Base-by-base conservation (phyloP, 1,140 invertebrate species). In the Drosophila funebris region DNA sequence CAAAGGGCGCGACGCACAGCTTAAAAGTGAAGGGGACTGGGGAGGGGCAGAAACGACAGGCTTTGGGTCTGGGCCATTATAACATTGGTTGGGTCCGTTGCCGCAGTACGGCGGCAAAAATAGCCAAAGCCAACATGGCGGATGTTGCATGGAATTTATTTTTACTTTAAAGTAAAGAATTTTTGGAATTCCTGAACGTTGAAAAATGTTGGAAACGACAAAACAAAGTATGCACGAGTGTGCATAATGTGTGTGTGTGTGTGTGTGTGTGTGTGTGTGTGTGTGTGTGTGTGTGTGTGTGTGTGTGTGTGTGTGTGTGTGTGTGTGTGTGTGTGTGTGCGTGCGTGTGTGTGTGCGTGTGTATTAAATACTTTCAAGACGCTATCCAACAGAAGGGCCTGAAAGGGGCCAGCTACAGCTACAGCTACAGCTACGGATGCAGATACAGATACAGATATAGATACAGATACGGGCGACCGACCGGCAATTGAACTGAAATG, bases 91-190 rank as follows among this genome's bases (percentile, higher is more conserved):
- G 53, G 46, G 61, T 48, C 61, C 24, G 56, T 37, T 60, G 71
- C 64, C 56, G 43, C 57, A 63, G 57, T 41, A 75, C 54, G 69
- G 76, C 75, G 75, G 68, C 74, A 76, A 78, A 73, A 73, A 70
- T 78, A 80, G 77, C 71, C 66, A 71, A 78, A 75, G 67, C 76
- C 76, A 78, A 78, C 73, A 78, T 78, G 76, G 78, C 76, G 79
- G 76, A 82, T 82, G 76, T 82, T 79, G 79, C 69, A 82, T 79
- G 79, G 79, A 82, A 82, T 82, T 79, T 82, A 79, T 82, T 82
- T 79, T 79, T 82, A 78, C 73, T 82, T 79, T 82, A 82, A 79
- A 82, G 76, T 79, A 76, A 79, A 79, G 70, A 82, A 82, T 79
- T 67, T 79, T 73, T 82, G 41, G 61, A 82, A 82, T 82, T 82